Base-by-base conservation (phyloP, 1,140 invertebrate genomes). In the Acyrthosiphon pisum region DNA sequence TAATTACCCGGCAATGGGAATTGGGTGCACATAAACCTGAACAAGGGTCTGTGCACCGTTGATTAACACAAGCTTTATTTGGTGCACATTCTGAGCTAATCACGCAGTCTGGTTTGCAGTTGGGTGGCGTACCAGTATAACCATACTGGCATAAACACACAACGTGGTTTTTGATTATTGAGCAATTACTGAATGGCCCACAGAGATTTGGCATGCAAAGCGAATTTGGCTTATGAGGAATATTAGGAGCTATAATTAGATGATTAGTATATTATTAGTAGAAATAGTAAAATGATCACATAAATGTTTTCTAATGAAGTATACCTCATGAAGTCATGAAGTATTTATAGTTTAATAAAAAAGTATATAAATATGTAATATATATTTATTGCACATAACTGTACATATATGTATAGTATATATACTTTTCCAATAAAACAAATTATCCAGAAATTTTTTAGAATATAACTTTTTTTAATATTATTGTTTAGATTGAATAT, bases 181-280 rank as follows among this genome's bases (percentile, higher is more conserved):
- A 95, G 94, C 97, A 97, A 94, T 96, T 96, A 93, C 96, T 96
- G 94, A 96, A 97, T 30, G 96, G 96, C 20, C 97, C 97, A 94
- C 97, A 97, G 1, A 96, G 96, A 94, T 96, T 96, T 93, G 96
- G 96, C 94, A 95, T 95, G 94, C 97, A 97, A 7, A 96, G 96
- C 94, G 96, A 95, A 41, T 84, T 93, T 53, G 86, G 94, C 68
- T 95, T 95, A 81, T 56, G 30, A 23, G 93, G 93, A 50, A n/a
- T 20, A 68, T 60, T 81, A 93, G 53, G 37, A 30, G 84, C 93
- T 90, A 81, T 86, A 93, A 93, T 83, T 50, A 56, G 9, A 68
- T 56, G 23, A 88, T 93, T 90, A 93, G 90, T 56, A 41, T 56
- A 41, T 18, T 53, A 56, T 83, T 84, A 86, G n/a, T 93, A 83